Evolutionary conservation across 2,888 invertebrate species (phyloP).

Genomic region (Myopa testacea): DNA sequence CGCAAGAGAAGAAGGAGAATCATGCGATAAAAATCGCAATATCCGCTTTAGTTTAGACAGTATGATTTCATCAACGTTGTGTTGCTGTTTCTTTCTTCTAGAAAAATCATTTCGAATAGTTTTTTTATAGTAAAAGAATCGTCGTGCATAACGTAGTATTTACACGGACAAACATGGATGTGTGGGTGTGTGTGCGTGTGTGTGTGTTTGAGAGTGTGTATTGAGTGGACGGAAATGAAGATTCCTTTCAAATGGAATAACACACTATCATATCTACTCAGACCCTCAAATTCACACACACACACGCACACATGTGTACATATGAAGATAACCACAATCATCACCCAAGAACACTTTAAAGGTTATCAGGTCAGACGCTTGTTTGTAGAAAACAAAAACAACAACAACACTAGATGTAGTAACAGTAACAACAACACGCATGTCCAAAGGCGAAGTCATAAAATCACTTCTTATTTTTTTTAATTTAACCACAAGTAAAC

Average conservation of each 20-base stretch:
- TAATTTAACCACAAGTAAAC: no score
- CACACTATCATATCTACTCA: no score
- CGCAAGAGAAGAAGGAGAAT: background rate
- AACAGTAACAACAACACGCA: no score
- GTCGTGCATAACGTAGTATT: no score
- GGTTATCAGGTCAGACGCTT: no score
- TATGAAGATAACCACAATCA: background rate
- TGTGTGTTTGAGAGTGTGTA: background rate
- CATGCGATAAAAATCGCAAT: slow-evolving; percentile 4
- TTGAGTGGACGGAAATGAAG: background rate
- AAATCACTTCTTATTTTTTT: no score
- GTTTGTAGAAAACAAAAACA: no score
- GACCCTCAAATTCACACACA: background rate
- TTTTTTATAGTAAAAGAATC: background rate
- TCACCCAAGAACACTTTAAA: no score
- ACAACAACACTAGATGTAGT: no score
- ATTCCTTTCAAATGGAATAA: background rate
- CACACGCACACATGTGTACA: background rate
- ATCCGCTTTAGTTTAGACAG: background rate
- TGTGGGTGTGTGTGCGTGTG: no score
- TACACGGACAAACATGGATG: background rate
- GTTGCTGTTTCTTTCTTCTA: background rate
- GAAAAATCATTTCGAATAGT: background rate
- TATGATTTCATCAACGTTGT: background rate
- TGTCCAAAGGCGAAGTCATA: no score